phyloP scores from a whole-genome alignment of 2,797 vertebrate species.

The Philypnodon macrostomus region DNA sequence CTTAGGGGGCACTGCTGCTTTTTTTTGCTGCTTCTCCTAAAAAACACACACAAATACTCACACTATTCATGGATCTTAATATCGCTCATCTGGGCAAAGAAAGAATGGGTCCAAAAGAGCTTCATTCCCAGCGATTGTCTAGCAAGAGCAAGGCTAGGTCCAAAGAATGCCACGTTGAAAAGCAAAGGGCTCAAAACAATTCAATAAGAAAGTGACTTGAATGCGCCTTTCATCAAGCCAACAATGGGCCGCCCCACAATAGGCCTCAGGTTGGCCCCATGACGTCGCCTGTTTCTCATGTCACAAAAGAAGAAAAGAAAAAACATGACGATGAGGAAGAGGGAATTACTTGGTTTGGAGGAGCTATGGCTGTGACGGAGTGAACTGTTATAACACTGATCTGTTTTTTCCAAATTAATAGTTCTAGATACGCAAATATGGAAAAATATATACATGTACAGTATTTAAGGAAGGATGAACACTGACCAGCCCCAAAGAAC shows the following conservation, averaged over 20 bases:
- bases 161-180: conserved; percentile 73
- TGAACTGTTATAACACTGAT: conserved; percentile 38
- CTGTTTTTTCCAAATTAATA: no score
- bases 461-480: no score
- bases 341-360: conserved; percentile 51
- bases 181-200: conserved; percentile 76
- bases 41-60: conserved; percentile 35
- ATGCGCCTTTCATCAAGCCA: conserved; percentile 75
- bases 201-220: conserved; percentile 82
- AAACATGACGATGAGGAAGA: conserved; percentile 10
- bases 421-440: no score
- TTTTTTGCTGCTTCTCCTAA: no score
- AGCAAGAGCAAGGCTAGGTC: conserved; percentile 55
- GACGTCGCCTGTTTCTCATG: conserved; percentile 70
- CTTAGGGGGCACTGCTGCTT: conserved; percentile 49
- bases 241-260: conserved; percentile 74
- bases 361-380: conserved; percentile 40
- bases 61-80: conserved; percentile 75
- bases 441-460: no score
- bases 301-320: conserved; percentile 35
- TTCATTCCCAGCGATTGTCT: conserved; percentile 79
- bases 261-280: conserved; percentile 72
- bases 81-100: conserved; percentile 69
- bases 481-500: no score
- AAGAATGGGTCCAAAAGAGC: conserved; percentile 68